Conservation (phyloP, 2,797 vertebrate genomes). For the Lagocephalus sceleratus region DNA sequence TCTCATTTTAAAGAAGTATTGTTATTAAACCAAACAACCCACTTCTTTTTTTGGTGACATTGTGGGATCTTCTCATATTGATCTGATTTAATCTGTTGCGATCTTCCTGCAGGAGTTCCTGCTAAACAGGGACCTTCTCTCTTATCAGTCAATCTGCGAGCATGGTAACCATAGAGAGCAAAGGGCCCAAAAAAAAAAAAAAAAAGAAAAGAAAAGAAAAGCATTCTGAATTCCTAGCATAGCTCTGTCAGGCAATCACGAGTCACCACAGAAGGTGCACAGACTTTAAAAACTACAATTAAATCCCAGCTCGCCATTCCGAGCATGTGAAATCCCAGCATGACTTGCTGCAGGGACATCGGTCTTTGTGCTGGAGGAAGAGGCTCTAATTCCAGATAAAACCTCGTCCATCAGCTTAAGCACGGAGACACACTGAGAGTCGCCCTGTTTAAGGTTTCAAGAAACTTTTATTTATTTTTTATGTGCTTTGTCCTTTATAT, state of each 20-base stretch:
- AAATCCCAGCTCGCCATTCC: constrained; percentile 37
- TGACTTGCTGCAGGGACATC: constrained; percentile 10
- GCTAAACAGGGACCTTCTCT: constrained; percentile 26
- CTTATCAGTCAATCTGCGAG: constrained; percentile 37
- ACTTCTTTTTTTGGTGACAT: neutral
- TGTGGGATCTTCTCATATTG: neutral
- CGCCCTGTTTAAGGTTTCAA: too few species aligned
- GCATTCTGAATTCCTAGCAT: constrained; percentile 61
- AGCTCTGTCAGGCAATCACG: constrained; percentile 52
- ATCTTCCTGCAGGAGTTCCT: constrained; percentile 14
- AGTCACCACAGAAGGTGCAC: constrained; percentile 48
- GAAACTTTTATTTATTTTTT: too few species aligned
- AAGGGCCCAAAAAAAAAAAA: constrained; percentile 5
- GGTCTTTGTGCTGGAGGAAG: constrained; percentile 16
- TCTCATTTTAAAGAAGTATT: too few species aligned
- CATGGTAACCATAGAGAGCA: constrained; percentile 42
- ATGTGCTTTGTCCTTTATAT: too few species aligned
- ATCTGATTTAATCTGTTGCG: too few species aligned
- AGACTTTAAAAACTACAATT: constrained; percentile 34
- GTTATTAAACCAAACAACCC: too few species aligned
- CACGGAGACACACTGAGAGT: neutral
- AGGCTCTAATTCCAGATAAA: constrained; percentile 8
- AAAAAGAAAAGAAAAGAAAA: constrained; percentile 43
- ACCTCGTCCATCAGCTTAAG: constrained; percentile 4
- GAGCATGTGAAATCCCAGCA: constrained; percentile 28